phyloP scores from a whole-genome alignment of 2,797 vertebrate genomes.

The Lepilemur septentrionalis region DNA sequence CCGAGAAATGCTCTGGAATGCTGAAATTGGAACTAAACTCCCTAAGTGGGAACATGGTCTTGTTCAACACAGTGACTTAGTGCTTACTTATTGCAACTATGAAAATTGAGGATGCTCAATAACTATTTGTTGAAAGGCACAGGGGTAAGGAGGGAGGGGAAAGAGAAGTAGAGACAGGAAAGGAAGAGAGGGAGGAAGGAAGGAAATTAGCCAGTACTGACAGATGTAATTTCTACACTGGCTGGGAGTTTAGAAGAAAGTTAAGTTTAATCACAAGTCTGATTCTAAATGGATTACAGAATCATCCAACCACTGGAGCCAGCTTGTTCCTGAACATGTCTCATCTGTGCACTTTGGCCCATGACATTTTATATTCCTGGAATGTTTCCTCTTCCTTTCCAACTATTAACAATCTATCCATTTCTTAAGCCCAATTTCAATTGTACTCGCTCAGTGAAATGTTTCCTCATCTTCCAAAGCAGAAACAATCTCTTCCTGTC shows the following conservation, averaged over 20 bases:
- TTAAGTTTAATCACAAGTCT: neutral
- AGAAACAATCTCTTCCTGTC: neutral
- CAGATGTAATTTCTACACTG: neutral
- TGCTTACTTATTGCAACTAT: neutral
- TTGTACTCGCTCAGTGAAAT: neutral
- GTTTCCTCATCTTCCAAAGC: neutral
- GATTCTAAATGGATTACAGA: neutral
- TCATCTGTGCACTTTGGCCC: neutral
- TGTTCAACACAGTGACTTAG: neutral
- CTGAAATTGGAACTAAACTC: neutral
- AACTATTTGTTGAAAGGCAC: neutral
- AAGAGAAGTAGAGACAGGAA: neutral
- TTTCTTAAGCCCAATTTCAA: neutral
- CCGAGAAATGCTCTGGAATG: neutral
- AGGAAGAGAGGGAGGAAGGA: neutral
- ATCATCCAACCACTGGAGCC: neutral
- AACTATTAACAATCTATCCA: neutral
- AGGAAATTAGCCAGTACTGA: neutral
- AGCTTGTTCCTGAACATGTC: conserved; percentile 22
- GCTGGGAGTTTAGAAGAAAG: neutral
- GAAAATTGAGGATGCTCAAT: neutral
- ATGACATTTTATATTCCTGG: neutral
- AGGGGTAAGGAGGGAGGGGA: neutral
- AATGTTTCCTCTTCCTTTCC: neutral
- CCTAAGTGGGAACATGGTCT: neutral